A percentile compares a stretch with the other conserved stretches of the same genome.
Evolutionary conservation across 2,797 vertebrate genomes (phyloP).

Genomic region (Mormyrus proboscirostris): DNA sequence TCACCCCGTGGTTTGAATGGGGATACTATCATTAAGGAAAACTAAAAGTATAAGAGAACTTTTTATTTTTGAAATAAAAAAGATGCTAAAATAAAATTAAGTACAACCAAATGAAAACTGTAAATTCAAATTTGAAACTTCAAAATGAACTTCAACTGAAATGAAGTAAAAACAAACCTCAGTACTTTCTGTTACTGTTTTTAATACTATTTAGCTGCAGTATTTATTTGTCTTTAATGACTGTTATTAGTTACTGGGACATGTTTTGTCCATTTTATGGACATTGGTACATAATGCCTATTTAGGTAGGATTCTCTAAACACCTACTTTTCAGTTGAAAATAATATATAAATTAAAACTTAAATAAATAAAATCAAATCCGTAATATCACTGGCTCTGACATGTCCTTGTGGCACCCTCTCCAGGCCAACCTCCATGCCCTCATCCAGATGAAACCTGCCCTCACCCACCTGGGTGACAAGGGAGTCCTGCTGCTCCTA

Average conservation of each 20-base stretch:
- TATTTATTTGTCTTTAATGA: not conserved
- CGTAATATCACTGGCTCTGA: not conserved
- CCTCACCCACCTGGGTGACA: conserved; percentile 94
- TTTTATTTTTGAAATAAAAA: no score
- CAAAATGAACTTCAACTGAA: not conserved
- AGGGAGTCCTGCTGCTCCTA: conserved; percentile 89
- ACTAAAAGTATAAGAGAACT: not conserved
- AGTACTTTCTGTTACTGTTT: not conserved
- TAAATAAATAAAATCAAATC: not conserved
- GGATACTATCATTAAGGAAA: not conserved
- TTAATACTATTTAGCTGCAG: not conserved
- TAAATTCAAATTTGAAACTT: no score
- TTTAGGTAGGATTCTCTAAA: not conserved
- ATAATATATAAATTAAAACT: not conserved
- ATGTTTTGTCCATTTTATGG: not conserved
- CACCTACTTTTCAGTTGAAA: not conserved
- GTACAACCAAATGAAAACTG: not conserved
- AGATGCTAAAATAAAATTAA: not conserved
- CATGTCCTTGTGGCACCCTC: conserved; percentile 15
- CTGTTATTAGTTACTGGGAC: not conserved
- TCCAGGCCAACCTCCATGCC: conserved; percentile 93
- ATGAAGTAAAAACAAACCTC: not conserved
- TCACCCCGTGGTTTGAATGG: not conserved
- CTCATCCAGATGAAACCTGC: conserved; percentile 98
- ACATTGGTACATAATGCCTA: not conserved